These are phyloP conservation scores for Pollenia griseotomentosa DNA, from an alignment of 2,888 invertebrate species.

Conservation along the genomic window DNA sequence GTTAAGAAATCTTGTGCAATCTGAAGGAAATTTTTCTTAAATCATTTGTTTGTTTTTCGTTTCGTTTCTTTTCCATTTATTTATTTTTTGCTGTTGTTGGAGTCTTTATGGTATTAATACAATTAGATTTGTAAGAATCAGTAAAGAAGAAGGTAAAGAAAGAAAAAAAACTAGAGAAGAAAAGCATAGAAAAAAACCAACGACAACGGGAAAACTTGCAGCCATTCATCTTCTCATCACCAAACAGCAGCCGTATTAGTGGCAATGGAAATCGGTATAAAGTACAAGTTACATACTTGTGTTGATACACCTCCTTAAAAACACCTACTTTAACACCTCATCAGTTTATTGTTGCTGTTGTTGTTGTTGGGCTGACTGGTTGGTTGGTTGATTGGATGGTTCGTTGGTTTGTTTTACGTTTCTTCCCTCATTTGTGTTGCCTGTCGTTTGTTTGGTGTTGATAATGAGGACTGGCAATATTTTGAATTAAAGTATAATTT, in stretches of 20 bases:
- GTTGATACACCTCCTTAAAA: slow-evolving; percentile 67
- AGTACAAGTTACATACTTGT: slow-evolving; percentile 31
- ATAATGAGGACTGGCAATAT: slow-evolving; percentile 59
- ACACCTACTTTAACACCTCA: slow-evolving; percentile 74
- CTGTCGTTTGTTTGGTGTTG: slow-evolving; percentile 48
- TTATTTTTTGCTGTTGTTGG: slow-evolving; percentile 14
- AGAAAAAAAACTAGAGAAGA: background rate
- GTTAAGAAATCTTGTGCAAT: slow-evolving; percentile 39
- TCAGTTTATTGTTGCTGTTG: slow-evolving; percentile 63
- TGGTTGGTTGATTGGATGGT: slow-evolving; percentile 18
- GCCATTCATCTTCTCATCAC: slow-evolving; percentile 72
- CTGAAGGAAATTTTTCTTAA: slow-evolving; percentile 52
- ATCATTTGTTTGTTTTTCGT: slow-evolving; percentile 62
- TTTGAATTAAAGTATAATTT: slow-evolving; percentile 39
- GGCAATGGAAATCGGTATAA: slow-evolving; percentile 2
- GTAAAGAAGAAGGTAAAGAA: slow-evolving; percentile 22
- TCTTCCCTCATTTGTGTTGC: slow-evolving; percentile 12
- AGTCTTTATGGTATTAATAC: slow-evolving; percentile 69
- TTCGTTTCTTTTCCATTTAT: background rate
- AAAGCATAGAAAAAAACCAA: background rate
- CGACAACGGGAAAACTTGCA: slow-evolving; percentile 42
- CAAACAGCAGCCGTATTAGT: slow-evolving; percentile 33
- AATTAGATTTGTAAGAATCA: slow-evolving; percentile 66
- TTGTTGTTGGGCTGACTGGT: slow-evolving; percentile 18
- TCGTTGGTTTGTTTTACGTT: background rate